Evolutionary conservation across 37 sponge, comb jelly and placozoan genomes (phyloP).

Genomic region (Haliclona indistincta): DNA sequence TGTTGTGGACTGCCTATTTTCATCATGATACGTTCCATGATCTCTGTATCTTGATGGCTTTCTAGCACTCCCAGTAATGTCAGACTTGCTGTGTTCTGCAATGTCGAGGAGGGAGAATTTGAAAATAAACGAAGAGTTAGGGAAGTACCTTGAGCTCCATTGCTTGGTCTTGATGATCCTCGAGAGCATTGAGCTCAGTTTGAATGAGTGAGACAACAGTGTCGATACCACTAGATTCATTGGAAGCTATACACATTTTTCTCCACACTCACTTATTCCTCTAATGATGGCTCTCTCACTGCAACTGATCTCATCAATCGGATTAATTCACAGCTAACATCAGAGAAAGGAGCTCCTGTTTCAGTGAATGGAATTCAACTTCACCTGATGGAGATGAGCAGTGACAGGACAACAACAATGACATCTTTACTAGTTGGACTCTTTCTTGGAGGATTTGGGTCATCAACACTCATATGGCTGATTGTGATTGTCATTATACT

Average conservation of each 20-base stretch:
- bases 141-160: conserved; percentile 69
- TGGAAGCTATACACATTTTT: conserved; percentile 89
- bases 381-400: no score
- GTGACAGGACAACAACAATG: no score
- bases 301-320: no score
- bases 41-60: conserved; percentile 89
- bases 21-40: conserved; percentile 87
- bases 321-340: no score
- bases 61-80: conserved; percentile 94
- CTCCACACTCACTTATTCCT: no score
- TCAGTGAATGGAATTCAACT: no score
- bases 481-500: no score
- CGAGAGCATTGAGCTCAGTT: conserved; percentile 84
- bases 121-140: neutral
- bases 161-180: conserved; percentile 59
- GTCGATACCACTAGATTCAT: conserved; percentile 96
- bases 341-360: no score
- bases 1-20: conserved; percentile 73
- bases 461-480: no score
- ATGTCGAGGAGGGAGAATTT: neutral
- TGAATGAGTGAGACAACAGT: conserved; percentile 86
- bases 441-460: no score
- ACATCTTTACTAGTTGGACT: no score
- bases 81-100: conserved; percentile 63
- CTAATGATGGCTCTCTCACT: no score